Conservation (phyloP, 2,113 vertebrate species). For the Isurus oxyrinchus region DNA sequence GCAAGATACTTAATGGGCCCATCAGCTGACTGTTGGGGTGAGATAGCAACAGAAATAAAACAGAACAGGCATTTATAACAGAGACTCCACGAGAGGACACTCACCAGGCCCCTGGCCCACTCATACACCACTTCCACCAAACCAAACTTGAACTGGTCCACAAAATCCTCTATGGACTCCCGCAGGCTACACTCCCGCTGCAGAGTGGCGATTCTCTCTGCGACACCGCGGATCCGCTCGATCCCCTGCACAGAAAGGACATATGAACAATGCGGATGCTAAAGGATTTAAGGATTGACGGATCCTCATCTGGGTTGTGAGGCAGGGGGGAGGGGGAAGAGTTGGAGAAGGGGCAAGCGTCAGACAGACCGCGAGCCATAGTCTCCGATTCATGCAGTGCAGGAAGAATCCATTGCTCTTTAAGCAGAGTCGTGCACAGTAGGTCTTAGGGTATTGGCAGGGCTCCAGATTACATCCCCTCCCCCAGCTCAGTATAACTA, state of each 20-base stretch:
- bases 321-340: no score
- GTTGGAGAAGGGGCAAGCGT: no score
- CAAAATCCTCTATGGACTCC: slow-evolving; percentile 76
- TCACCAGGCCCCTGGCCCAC: slow-evolving; percentile 88
- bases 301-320: no score
- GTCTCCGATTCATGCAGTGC: no score
- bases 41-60: neutral
- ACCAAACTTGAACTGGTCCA: slow-evolving; percentile 84
- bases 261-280: neutral
- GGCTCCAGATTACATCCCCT: no score
- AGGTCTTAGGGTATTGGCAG: no score
- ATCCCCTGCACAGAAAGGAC: slow-evolving; percentile 58
- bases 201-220: slow-evolving; percentile 70
- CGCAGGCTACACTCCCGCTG: slow-evolving; percentile 73
- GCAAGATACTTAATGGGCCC: neutral
- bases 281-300: neutral
- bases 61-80: neutral
- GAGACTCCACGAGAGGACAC: slow-evolving; percentile 36
- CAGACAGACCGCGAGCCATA: no score
- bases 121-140: slow-evolving; percentile 86
- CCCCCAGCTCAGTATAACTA: no score
- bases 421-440: no score
- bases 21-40: neutral
- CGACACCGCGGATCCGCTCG: slow-evolving; percentile 66
- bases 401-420: no score